Percentiles rank a stretch among this genome's conserved stretches.
These are phyloP conservation scores for Cercocebus atys DNA, from an alignment of 2,113 vertebrate species.

Conservation along the genomic window DNA sequence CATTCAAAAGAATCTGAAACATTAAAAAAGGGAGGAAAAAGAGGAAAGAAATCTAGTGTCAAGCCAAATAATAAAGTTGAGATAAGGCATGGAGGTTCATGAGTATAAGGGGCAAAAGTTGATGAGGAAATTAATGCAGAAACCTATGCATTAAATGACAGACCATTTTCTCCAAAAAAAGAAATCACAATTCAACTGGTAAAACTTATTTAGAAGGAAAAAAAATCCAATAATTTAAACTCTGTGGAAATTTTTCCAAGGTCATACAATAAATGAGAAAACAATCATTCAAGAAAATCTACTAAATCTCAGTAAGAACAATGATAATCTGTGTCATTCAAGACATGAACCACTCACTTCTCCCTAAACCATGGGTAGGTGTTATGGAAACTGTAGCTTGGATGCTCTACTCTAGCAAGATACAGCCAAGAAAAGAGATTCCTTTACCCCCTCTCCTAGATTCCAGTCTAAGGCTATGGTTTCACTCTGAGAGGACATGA, in stretches of 20 bases:
- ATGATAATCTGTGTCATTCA: too few species aligned
- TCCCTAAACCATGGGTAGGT: accelerated
- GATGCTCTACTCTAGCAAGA: background rate
- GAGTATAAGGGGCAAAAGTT: background rate
- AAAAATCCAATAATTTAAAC: background rate
- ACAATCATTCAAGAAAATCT: background rate
- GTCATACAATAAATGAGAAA: background rate
- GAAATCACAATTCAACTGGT: background rate
- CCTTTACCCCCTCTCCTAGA: background rate
- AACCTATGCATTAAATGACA: background rate
- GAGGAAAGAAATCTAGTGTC: background rate
- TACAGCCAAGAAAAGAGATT: background rate
- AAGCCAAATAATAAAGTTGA: background rate
- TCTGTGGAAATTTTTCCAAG: background rate
- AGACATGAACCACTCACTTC: background rate
- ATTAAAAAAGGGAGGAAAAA: background rate
- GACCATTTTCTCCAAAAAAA: background rate
- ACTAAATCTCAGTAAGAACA: background rate
- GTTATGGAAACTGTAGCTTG: background rate
- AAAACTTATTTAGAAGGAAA: background rate
- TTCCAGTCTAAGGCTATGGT: background rate
- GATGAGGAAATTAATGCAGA: background rate
- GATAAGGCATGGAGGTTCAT: background rate
- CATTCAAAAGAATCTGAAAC: background rate
- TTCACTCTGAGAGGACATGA: background rate